phyloP scores from a whole-genome alignment of 2,113 vertebrate species.

The Amia ocellicauda region DNA sequence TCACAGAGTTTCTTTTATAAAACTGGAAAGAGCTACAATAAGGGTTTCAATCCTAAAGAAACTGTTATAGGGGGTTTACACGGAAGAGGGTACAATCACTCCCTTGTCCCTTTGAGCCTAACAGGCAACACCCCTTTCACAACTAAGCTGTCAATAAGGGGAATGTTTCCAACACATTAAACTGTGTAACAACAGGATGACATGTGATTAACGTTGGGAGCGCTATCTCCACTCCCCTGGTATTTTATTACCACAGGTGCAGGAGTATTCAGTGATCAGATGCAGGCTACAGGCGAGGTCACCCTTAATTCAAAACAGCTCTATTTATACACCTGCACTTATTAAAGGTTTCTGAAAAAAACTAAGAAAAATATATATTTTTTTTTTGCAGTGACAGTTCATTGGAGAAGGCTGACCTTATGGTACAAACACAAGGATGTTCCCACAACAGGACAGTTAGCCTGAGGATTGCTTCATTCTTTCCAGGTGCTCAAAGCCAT shows the following conservation, averaged over 20 bases:
- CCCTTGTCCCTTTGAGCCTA: constrained; percentile 46
- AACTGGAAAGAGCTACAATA: not conserved
- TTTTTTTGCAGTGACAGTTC: constrained; percentile 39
- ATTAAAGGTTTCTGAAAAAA: constrained; percentile 60
- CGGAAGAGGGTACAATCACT: constrained; percentile 42
- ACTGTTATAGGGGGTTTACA: constrained; percentile 31
- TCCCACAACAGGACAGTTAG: constrained; percentile 38
- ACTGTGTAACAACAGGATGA: constrained; percentile 59
- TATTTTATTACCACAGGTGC: constrained; percentile 84
- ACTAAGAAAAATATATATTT: not conserved
- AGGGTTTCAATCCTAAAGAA: too few species aligned
- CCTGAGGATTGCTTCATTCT: constrained; percentile 7
- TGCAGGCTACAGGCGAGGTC: constrained; percentile 65
- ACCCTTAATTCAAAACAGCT: constrained; percentile 72
- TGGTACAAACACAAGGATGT: constrained; percentile 40
- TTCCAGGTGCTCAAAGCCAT: constrained; percentile 36
- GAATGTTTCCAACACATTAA: constrained; percentile 55
- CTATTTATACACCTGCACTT: constrained; percentile 80
- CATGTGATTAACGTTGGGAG: constrained; percentile 70
- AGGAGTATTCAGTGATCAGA: constrained; percentile 69
- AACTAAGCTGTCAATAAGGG: constrained; percentile 55
- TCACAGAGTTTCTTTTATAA: not conserved
- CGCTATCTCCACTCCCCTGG: constrained; percentile 52
- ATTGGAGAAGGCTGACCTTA: constrained; percentile 43
- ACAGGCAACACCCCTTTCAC: constrained; percentile 51